Evolutionary conservation across 2,113 vertebrate genomes (phyloP), one percentile per base, ranked within the genome.

Genomic region (Okapia johnstoni): DNA sequence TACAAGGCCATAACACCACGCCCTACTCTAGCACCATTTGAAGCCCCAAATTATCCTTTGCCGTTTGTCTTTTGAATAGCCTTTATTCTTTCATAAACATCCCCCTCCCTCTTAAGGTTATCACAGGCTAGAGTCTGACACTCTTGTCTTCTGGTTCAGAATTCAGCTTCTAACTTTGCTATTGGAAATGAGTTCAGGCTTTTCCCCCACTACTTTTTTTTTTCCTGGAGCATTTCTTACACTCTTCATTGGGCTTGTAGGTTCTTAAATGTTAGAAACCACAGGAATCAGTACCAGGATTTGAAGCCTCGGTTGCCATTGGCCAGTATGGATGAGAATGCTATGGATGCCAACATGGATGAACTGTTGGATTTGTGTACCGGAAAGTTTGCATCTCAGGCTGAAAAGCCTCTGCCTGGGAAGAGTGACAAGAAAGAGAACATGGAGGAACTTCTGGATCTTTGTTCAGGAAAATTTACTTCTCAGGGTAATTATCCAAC

Each of bases 331-430:
- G 99, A 99, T 81, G 99, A 99, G 97, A 99, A 99, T 19, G 99
- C 99, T 2, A 99, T 99, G 99, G 99, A 99, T 16, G 99, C 99
- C 79, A 99, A 99, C 95, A 99, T 99, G 99, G 99, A 99, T 17
- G 99, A 99, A 94, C 98, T 99, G 26, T 66, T 99, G 93, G 99
- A 99, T 81, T 92, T 99, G 96, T 99, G 99, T 83, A 99, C 99
- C 0, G 99, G 99, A 0, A 99, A 98, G 43, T 99, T 99, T 5
- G 98, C 97, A 54, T 96, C 98, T 85, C 98, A 97, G 94, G 36
- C 95, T 50, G 98, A 98, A 60, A 98, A 94, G 0, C 14, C 60
- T 85, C 97, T 97, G 5, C 79, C 95, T 30, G 36, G 61, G 63
- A 97, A 92, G 96, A 98, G 57, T 15, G 93, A 88, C 96, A 98